phyloP scores from a whole-genome alignment of 2,113 vertebrate genomes.

The Phalacrocorax pelagicus region DNA sequence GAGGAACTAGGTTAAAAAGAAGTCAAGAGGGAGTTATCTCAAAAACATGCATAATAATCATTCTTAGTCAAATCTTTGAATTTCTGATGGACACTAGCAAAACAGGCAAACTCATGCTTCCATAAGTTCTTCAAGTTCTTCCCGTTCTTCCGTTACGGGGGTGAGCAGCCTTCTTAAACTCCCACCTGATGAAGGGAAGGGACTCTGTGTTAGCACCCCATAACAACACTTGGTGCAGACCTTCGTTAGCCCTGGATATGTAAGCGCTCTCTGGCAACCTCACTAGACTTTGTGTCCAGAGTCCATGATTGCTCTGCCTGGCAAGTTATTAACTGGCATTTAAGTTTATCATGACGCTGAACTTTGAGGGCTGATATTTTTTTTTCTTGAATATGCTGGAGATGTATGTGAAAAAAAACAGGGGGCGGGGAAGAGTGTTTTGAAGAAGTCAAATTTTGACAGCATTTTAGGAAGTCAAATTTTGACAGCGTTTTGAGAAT shows the following conservation, averaged over 20 bases:
- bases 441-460: neutral
- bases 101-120: neutral
- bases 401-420: neutral
- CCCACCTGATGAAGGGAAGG: neutral
- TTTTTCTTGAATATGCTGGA: neutral
- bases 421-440: neutral
- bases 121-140: neutral
- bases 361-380: neutral
- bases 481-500: neutral
- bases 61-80: neutral
- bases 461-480: neutral
- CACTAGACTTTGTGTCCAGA: neutral
- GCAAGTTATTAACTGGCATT: conserved; percentile 9
- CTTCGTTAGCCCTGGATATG: neutral
- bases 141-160: neutral
- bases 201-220: neutral
- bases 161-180: neutral
- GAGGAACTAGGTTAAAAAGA: neutral
- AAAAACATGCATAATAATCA: neutral
- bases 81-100: neutral
- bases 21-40: neutral
- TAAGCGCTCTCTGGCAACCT: neutral
- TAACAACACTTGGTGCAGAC: neutral
- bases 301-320: neutral
- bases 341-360: neutral